phyloP scores from a whole-genome alignment of 2,888 invertebrate genomes.

The Ophion costatus region DNA sequence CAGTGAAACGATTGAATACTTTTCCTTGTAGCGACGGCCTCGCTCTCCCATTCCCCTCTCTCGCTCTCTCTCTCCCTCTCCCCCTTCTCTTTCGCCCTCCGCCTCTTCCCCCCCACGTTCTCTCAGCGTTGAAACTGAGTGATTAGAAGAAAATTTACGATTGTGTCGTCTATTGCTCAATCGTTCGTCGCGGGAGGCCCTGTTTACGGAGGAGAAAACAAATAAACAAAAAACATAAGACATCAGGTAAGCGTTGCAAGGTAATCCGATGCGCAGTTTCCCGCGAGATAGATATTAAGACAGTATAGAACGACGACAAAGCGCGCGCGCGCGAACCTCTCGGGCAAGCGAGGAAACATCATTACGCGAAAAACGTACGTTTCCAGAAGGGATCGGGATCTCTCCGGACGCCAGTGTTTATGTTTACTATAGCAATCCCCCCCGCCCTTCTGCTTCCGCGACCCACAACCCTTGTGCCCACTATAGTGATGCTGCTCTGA shows the following conservation, averaged over 20 bases:
- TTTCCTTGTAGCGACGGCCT: constrained; percentile 14
- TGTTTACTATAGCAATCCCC: constrained; percentile 80
- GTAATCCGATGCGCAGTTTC: constrained; percentile 52
- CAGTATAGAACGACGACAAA: constrained; percentile 2
- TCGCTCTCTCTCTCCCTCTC: neutral
- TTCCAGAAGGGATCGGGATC: constrained; percentile 30
- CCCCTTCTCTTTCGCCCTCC: neutral
- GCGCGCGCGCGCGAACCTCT: constrained; percentile 33
- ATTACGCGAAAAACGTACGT: constrained; percentile 14
- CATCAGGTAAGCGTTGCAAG: constrained; percentile 44
- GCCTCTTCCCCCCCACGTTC: neutral
- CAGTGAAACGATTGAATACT: constrained; percentile 16
- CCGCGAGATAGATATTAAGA: constrained; percentile 45
- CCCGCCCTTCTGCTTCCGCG: constrained; percentile 60
- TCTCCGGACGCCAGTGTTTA: constrained; percentile 75
- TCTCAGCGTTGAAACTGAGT: constrained; percentile 1
- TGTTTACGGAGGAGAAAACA: constrained; percentile 12
- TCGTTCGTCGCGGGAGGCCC: constrained; percentile 24
- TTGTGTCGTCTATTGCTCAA: constrained; percentile 12
- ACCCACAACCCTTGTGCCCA: constrained; percentile 44
- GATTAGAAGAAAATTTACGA: constrained; percentile 8
- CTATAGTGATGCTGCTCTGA: neutral
- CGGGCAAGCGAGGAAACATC: constrained; percentile 21
- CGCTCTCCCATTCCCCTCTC: constrained; percentile 7
- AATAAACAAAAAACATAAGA: neutral